Evolutionary conservation across 2,888 invertebrate species (phyloP).

Genomic region (Epistrophe eligans): DNA sequence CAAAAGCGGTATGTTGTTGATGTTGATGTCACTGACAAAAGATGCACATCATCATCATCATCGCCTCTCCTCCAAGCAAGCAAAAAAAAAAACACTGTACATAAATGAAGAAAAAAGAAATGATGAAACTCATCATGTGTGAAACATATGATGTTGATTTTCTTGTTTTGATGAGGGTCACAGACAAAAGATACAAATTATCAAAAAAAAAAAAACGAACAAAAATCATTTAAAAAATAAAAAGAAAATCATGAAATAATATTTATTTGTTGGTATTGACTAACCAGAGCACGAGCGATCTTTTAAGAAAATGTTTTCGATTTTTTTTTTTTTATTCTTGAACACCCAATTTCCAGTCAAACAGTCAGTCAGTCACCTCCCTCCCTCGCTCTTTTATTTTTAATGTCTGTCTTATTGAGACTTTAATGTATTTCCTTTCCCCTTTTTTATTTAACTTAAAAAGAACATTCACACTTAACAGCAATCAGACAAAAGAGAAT

Average conservation of each 20-base stretch:
- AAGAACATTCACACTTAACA: conserved; percentile 56
- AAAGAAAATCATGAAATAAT: conserved; percentile 57
- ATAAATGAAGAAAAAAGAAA: conserved; percentile 22
- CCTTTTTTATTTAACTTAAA: conserved; percentile 36
- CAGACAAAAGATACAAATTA: conserved; percentile 74
- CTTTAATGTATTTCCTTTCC: conserved; percentile 57
- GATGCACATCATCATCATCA: conserved; percentile 68
- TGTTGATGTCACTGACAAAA: conserved; percentile 66
- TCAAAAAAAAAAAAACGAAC: conserved; percentile 43
- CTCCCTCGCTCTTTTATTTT: conserved; percentile 43
- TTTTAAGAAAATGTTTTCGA: conserved; percentile 48
- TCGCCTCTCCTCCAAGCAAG: conserved; percentile 14
- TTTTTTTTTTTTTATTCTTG: conserved; percentile 31
- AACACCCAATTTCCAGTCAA: conserved; percentile 73
- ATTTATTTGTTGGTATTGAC: conserved; percentile 26
- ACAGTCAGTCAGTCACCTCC: conserved; percentile 60
- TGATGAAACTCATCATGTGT: conserved; percentile 68
- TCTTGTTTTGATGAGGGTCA: conserved; percentile 73
- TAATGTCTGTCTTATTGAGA: conserved; percentile 51
- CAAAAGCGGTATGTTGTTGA: conserved; percentile 50
- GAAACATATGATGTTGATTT: conserved; percentile 75
- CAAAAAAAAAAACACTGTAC: conserved; percentile 24
- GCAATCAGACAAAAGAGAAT: conserved; percentile 71
- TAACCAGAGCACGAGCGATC: conserved; percentile 70
- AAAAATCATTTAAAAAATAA: conserved; percentile 44